Evolutionary conservation across 2,797 vertebrate species (phyloP).

Genomic region (Smutsia gigantea): DNA sequence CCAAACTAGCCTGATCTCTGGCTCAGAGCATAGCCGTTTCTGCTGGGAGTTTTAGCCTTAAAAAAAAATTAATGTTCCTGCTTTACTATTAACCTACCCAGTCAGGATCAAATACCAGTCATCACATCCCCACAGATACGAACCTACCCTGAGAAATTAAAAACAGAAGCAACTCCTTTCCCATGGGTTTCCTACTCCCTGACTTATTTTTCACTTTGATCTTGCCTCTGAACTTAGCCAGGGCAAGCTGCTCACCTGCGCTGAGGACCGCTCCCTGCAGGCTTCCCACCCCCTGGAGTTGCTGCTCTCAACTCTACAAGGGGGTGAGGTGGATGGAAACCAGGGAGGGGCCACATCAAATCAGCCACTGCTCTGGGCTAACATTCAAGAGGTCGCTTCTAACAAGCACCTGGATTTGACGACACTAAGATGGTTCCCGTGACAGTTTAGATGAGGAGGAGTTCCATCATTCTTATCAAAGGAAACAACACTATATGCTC

Average conservation of each 20-base stretch:
- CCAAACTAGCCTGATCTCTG: conserved; percentile 48
- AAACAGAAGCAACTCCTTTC: conserved; percentile 61
- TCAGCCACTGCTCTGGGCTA: neutral
- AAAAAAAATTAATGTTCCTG: conserved; percentile 65
- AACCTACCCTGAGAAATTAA: conserved; percentile 69
- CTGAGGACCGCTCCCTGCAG: conserved; percentile 2
- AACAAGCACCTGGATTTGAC: neutral
- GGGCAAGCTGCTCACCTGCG: neutral
- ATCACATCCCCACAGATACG: conserved; percentile 35
- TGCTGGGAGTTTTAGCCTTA: conserved; percentile 60
- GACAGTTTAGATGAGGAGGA: neutral
- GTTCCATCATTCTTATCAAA: neutral
- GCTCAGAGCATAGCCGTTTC: conserved; percentile 58
- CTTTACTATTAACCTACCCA: conserved; percentile 55
- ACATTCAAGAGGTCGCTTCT: neutral
- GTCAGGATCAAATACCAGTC: conserved; percentile 7
- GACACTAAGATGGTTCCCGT: neutral
- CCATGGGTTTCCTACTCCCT: neutral
- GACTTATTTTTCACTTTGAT: conserved; percentile 14
- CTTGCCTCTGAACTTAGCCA: conserved; percentile 44
- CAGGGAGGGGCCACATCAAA: neutral
- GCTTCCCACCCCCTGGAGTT: neutral
- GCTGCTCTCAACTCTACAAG: neutral
- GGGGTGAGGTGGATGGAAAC: neutral
- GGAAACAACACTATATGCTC: neutral